phyloP scores from a whole-genome alignment of 2,797 vertebrate genomes.

The Melanotaenia maccullochi region DNA sequence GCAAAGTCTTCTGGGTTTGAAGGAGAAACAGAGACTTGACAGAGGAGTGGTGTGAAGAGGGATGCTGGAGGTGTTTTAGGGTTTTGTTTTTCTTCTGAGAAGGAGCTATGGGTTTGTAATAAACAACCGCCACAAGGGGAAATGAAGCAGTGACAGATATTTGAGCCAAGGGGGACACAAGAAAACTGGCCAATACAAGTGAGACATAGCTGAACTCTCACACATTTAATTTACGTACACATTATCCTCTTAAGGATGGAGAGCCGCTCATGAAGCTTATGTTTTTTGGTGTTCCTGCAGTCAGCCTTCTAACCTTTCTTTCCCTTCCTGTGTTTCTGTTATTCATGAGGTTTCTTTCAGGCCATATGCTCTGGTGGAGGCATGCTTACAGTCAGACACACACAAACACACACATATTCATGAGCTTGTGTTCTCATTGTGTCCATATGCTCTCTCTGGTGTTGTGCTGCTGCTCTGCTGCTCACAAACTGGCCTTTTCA shows the following conservation, averaged over 20 bases:
- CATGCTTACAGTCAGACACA: slow-evolving; percentile 65
- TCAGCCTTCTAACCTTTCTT: slow-evolving; percentile 33
- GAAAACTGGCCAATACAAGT: slow-evolving; percentile 21
- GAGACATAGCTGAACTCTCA: slow-evolving; percentile 30
- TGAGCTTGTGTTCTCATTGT: slow-evolving; percentile 86
- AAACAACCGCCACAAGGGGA: slow-evolving; percentile 41
- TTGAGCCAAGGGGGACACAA: slow-evolving; percentile 9
- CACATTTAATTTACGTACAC: background rate
- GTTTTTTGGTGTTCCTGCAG: slow-evolving; percentile 13
- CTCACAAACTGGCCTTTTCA: slow-evolving; percentile 88
- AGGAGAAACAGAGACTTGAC: slow-evolving; percentile 22
- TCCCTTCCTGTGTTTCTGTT: slow-evolving; percentile 48
- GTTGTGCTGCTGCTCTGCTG: slow-evolving; percentile 84
- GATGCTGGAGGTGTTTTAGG: slow-evolving; percentile 46
- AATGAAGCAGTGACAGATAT: slow-evolving; percentile 32
- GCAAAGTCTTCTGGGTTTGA: slow-evolving; percentile 25
- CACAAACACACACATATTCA: slow-evolving; percentile 80
- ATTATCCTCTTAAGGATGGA: background rate
- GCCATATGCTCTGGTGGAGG: slow-evolving; percentile 74
- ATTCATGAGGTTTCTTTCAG: slow-evolving; percentile 75
- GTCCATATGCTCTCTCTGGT: slow-evolving; percentile 89
- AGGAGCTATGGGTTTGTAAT: slow-evolving; percentile 38
- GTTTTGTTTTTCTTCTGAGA: slow-evolving; percentile 51
- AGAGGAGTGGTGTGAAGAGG: slow-evolving; percentile 28
- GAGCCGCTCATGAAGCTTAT: background rate